Conservation (phyloP, 2,888 invertebrate genomes). For the Leptinotarsa juncta region DNA sequence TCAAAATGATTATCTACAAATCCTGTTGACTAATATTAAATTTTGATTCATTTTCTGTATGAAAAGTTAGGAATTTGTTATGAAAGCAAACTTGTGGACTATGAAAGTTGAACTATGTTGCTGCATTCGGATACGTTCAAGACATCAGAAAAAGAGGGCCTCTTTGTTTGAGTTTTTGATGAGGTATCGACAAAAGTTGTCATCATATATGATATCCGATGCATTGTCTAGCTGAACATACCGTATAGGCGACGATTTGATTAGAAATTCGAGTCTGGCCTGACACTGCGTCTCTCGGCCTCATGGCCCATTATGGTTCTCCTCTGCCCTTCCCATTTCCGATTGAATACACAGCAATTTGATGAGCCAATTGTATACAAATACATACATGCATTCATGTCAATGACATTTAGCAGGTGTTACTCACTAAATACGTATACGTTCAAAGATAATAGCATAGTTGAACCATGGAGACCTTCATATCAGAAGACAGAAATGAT, state of each 20-base stretch:
- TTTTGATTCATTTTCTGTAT: too few relatives aligned
- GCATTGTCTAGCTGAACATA: too few relatives aligned
- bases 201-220: too few relatives aligned
- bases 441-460: constrained; percentile 2
- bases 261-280: constrained; percentile 4
- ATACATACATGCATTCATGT: constrained; percentile 27
- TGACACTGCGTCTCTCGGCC: background rate
- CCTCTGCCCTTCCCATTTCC: constrained; percentile 25
- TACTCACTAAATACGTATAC: constrained; percentile 13
- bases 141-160: too few relatives aligned
- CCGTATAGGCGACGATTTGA: background rate
- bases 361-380: constrained; percentile 31
- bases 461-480: background rate
- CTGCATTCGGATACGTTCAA: too few relatives aligned
- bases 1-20: too few relatives aligned
- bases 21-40: too few relatives aligned
- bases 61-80: too few relatives aligned
- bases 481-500: constrained; percentile 7
- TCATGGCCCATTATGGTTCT: constrained; percentile 25
- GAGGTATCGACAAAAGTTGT: too few relatives aligned
- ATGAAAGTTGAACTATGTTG: too few relatives aligned
- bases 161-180: too few relatives aligned
- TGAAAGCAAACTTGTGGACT: too few relatives aligned
- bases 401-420: constrained; percentile 17
- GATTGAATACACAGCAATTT: constrained; percentile 34